These are phyloP conservation scores for Mesocricetus auratus DNA, from an alignment of 2,113 vertebrate species.

Conservation along the genomic window DNA sequence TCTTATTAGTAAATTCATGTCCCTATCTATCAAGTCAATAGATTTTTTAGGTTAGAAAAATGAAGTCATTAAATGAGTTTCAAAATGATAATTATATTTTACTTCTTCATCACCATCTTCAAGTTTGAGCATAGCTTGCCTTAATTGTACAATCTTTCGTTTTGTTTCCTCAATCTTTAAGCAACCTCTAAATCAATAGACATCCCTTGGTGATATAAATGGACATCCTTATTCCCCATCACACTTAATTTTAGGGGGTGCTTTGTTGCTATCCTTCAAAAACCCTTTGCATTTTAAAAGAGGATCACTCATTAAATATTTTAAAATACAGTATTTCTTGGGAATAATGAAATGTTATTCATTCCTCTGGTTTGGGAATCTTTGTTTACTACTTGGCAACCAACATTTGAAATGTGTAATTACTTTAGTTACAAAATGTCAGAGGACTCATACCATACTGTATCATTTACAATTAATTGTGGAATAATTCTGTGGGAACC, in stretches of 20 bases:
- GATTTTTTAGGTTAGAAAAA: background rate
- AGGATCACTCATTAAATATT: background rate
- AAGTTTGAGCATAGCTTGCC: background rate
- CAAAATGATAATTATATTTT: background rate
- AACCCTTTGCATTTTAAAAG: background rate
- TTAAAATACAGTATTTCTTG: background rate
- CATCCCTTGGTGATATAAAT: background rate
- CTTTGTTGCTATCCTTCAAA: background rate
- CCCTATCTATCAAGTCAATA: background rate
- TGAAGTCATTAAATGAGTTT: background rate
- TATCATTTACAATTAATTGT: background rate
- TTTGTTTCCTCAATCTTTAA: background rate
- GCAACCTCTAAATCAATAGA: background rate
- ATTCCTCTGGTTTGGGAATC: background rate
- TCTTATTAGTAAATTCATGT: background rate
- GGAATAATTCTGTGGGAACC: background rate
- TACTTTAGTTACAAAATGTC: background rate
- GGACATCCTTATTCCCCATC: background rate
- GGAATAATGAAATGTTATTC: background rate
- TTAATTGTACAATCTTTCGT: background rate
- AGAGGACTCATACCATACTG: background rate
- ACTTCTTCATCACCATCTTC: background rate
- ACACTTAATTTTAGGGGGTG: background rate
- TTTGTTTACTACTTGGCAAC: too few relatives aligned
- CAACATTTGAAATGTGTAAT: background rate